phyloP scores from a whole-genome alignment of 2,797 vertebrate genomes.

The Crax fasciolata region DNA sequence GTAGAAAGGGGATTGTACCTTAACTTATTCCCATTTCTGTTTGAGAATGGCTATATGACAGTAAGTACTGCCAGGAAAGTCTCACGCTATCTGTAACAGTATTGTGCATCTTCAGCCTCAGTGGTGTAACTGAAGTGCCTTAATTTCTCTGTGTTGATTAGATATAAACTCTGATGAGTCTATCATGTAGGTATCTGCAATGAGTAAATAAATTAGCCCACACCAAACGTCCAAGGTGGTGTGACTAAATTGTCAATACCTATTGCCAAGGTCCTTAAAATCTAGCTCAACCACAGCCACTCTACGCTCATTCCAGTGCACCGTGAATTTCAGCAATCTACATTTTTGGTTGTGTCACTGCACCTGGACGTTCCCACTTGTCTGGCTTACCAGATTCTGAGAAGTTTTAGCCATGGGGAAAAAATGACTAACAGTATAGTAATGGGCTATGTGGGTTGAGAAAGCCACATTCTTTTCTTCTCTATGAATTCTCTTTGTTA shows the following conservation, averaged over 20 bases:
- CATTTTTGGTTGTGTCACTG: background rate
- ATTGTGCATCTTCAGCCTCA: background rate
- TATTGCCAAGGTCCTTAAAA: too few relatives aligned
- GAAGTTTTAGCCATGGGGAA: background rate
- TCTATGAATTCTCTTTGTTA: background rate
- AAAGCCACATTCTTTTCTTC: background rate
- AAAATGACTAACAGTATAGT: background rate
- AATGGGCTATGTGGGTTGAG: background rate
- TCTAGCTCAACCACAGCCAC: background rate
- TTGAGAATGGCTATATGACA: background rate
- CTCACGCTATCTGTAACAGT: background rate
- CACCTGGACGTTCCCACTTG: background rate
- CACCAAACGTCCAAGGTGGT: background rate
- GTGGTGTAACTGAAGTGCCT: background rate
- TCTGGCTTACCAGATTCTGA: background rate
- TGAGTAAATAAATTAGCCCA: background rate
- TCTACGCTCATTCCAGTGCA: background rate
- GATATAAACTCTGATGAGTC: background rate
- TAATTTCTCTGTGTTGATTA: background rate
- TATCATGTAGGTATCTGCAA: background rate
- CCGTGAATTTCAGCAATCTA: background rate
- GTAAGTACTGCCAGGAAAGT: background rate
- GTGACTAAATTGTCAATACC: background rate
- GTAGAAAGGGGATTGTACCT: background rate
- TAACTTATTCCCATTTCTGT: background rate